These are phyloP conservation scores for Rhombomys opimus DNA, from an alignment of 2,113 vertebrate genomes.

Conservation along the genomic window DNA sequence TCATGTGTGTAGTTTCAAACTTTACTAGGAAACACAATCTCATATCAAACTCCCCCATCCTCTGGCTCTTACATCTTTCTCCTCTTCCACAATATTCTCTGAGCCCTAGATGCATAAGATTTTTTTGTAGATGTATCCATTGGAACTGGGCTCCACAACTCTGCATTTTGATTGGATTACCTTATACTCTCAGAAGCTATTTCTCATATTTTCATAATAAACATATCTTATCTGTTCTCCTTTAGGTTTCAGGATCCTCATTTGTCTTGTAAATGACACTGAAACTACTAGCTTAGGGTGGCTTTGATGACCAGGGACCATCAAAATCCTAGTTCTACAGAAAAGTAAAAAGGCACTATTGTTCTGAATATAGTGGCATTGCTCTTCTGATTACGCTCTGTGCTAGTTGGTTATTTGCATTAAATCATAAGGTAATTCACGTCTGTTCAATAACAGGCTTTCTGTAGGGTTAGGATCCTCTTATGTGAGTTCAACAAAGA, in stretches of 20 bases:
- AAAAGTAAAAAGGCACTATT: background rate
- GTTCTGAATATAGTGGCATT: no score
- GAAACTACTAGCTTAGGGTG: no score
- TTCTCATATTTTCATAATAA: background rate
- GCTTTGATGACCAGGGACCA: background rate
- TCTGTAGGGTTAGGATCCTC: background rate
- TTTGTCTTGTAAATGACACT: no score
- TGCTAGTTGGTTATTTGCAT: background rate
- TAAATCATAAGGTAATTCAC: background rate
- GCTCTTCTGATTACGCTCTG: background rate
- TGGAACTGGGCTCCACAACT: background rate
- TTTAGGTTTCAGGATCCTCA: no score
- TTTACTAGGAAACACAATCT: background rate
- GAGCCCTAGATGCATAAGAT: background rate
- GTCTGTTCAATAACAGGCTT: background rate
- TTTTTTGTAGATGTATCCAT: background rate
- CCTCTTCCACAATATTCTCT: background rate
- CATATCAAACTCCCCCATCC: no score
- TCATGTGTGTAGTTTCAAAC: background rate
- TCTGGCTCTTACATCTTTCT: no score
- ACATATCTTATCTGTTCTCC: background rate
- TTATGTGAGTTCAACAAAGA: background rate
- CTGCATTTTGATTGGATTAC: no score
- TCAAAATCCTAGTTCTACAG: background rate
- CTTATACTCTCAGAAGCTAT: background rate